Conservation (phyloP, 2,888 invertebrate genomes). For the Malacosoma neustria region DNA sequence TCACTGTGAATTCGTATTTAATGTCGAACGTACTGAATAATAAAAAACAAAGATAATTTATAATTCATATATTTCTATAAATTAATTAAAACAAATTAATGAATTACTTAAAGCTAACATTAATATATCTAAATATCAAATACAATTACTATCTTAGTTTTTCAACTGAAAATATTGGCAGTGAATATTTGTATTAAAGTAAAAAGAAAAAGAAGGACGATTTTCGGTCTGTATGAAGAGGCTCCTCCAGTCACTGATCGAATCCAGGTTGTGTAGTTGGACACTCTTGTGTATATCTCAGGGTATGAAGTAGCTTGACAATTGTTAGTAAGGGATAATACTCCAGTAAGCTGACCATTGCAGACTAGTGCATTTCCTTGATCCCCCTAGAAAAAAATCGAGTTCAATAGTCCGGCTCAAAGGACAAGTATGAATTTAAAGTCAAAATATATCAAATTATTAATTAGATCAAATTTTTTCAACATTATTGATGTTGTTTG, state of each 20-base stretch:
- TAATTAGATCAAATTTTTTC: too few relatives aligned
- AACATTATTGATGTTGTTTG: not conserved
- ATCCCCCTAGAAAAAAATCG: conserved; percentile 30
- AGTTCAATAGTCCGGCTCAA: too few relatives aligned
- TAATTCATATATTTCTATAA: too few relatives aligned
- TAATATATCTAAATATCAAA: too few relatives aligned
- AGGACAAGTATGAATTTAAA: too few relatives aligned
- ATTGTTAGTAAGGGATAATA: conserved; percentile 24
- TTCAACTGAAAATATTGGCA: conserved; percentile 18
- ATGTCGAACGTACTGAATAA: too few relatives aligned
- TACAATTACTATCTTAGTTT: too few relatives aligned
- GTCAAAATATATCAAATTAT: too few relatives aligned
- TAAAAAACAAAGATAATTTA: too few relatives aligned
- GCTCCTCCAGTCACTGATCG: conserved; percentile 25
- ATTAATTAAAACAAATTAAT: too few relatives aligned
- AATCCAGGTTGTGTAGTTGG: conserved; percentile 38
- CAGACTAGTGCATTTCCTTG: conserved; percentile 35
- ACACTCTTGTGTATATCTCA: conserved; percentile 38
- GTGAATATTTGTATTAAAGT: conserved; percentile 19
- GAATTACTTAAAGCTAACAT: too few relatives aligned
- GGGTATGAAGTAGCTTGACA: conserved; percentile 25
- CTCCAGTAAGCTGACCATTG: conserved; percentile 29
- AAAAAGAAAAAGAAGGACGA: conserved; percentile 21
- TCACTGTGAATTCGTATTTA: too few relatives aligned
- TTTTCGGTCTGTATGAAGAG: conserved; percentile 22